Evolutionary conservation across 1,140 invertebrate genomes (phyloP).

Genomic region (Hylyphantes graminicola): DNA sequence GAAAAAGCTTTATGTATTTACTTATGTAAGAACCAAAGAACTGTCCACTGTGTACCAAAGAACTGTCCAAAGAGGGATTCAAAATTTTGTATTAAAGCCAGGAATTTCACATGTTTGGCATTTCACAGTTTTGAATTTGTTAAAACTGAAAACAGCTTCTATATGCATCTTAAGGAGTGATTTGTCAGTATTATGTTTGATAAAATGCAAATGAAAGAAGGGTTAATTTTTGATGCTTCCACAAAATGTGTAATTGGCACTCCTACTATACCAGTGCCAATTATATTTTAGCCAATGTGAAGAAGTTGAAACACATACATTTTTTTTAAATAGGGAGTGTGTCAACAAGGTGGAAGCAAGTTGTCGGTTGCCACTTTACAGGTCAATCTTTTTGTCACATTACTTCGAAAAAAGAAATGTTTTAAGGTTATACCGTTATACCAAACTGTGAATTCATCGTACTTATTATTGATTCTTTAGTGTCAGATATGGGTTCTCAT

Average conservation of each 20-base stretch:
- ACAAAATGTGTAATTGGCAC: slow-evolving; percentile 14
- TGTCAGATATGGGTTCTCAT: slow-evolving; percentile 10
- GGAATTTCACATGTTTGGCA: background rate
- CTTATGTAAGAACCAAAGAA: slow-evolving; percentile 2
- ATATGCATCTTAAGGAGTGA: background rate
- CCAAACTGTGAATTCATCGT: background rate
- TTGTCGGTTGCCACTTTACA: background rate
- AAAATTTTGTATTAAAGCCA: background rate
- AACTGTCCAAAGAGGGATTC: slow-evolving; percentile 2
- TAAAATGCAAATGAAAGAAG: slow-evolving; percentile 1
- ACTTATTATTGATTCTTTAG: background rate
- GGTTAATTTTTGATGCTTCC: background rate
- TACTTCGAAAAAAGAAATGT: slow-evolving; percentile 2
- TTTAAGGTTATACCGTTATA: background rate
- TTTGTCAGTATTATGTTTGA: background rate
- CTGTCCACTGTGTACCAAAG: no score
- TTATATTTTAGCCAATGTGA: background rate
- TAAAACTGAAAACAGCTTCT: background rate
- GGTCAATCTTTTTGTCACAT: background rate
- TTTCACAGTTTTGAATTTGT: background rate
- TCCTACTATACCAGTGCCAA: background rate
- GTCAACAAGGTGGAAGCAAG: slow-evolving; percentile 17
- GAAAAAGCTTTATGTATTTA: slow-evolving; percentile 17
- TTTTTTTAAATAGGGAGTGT: slow-evolving; percentile 7
- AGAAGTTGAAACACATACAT: slow-evolving; percentile 16